These are phyloP conservation scores for Timema cristinae DNA, from an alignment of 2,888 invertebrate species.

Conservation along the genomic window DNA sequence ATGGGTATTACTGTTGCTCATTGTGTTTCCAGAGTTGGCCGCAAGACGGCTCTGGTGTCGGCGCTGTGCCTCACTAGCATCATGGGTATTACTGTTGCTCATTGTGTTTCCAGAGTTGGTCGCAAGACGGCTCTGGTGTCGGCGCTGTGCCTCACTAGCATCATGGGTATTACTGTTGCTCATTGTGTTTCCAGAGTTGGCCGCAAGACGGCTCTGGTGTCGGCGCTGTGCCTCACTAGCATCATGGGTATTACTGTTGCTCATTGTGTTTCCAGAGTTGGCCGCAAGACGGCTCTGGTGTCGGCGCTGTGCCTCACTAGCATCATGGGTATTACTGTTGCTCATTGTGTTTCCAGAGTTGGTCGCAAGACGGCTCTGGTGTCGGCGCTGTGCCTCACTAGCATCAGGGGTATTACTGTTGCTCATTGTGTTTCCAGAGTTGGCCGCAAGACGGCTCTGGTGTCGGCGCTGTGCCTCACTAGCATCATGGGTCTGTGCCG, in stretches of 20 bases:
- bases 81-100: too few species aligned
- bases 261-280: slow-evolving; percentile 49
- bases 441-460: slow-evolving; percentile 59
- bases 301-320: slow-evolving; percentile 56
- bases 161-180: too few species aligned
- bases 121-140: slow-evolving; percentile 57
- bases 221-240: slow-evolving; percentile 56
- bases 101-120: slow-evolving; percentile 51
- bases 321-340: slow-evolving; percentile 63
- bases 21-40: slow-evolving; percentile 51
- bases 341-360: slow-evolving; percentile 46
- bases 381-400: slow-evolving; percentile 55
- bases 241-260: too few species aligned
- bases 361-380: slow-evolving; percentile 61
- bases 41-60: slow-evolving; percentile 56
- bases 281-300: slow-evolving; percentile 58
- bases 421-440: slow-evolving; percentile 43
- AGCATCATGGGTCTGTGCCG: slow-evolving; percentile 63
- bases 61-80: slow-evolving; percentile 58
- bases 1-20: too few species aligned
- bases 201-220: slow-evolving; percentile 56
- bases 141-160: slow-evolving; percentile 56
- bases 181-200: slow-evolving; percentile 51
- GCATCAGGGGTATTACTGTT: slow-evolving; percentile 52
- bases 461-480: slow-evolving; percentile 55